Conservation (phyloP, 2,888 invertebrate genomes). For the Eilema depressum region DNA sequence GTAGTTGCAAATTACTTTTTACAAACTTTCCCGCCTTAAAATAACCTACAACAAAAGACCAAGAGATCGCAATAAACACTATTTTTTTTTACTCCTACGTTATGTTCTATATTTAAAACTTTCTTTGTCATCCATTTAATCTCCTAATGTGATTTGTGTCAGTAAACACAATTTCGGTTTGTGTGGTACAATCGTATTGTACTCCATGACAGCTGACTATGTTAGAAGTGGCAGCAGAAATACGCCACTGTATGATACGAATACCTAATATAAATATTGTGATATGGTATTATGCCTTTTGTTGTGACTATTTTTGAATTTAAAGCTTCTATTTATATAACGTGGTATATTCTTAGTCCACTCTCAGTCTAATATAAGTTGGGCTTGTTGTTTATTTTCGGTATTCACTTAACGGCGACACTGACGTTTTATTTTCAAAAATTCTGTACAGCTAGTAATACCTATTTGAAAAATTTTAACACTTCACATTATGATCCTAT, state of each 20-base stretch:
- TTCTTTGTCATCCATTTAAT: constrained; percentile 34
- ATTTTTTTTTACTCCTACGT: neutral
- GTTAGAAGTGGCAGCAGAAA: constrained; percentile 47
- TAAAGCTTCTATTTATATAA: neutral
- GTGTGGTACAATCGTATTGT: constrained; percentile 43
- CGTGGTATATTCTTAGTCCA: too few relatives aligned
- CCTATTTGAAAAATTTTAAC: too few relatives aligned
- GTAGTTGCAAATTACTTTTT: neutral
- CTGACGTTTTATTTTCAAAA: too few relatives aligned
- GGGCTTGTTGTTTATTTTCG: too few relatives aligned
- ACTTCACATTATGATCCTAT: too few relatives aligned
- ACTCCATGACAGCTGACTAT: constrained; percentile 46
- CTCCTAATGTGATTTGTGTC: constrained; percentile 49
- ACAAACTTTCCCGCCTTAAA: neutral
- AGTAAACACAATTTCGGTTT: constrained; percentile 39
- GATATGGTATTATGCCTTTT: constrained; percentile 19
- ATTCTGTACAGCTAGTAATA: too few relatives aligned
- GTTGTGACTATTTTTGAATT: neutral
- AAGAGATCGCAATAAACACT: neutral
- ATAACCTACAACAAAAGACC: neutral
- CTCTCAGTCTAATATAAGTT: too few relatives aligned
- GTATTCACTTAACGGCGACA: too few relatives aligned
- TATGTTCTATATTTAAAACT: constrained; percentile 28
- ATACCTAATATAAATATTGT: constrained; percentile 29
- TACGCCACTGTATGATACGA: constrained; percentile 32